Evolutionary conservation across 2,797 vertebrate species (phyloP), one percentile per base, ranked within the genome.

Genomic region (Antrozous pallidus): DNA sequence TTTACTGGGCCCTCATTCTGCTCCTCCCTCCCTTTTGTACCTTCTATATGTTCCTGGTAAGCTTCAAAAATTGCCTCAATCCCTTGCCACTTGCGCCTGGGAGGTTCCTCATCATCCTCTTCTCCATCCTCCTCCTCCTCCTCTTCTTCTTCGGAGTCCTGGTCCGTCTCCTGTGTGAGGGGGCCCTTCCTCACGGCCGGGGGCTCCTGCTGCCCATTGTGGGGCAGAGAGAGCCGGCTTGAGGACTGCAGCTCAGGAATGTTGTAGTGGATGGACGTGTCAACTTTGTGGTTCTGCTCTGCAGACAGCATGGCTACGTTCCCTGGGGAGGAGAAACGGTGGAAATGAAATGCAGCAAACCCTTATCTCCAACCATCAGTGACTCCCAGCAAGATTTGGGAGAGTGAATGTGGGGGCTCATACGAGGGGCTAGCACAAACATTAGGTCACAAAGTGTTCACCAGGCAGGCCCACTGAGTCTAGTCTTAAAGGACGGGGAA

Each of bases 51-150:
- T 96, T 99, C 99, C 98, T 99, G 99, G 98, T 99, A 99, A 88
- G 99, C 99, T 98, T 99, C 99, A 97, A 99, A 99, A 97, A 99
- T 98, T 61, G 99, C 99, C 98, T 99, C 99, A 38, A 99, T 99
- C 96, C 99, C 99, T 95, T 99, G 99, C 99, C 99, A 99, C 97
- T 98, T 99, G 96, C 98, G 98, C 91, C 98, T 95, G 74, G 98
- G 98, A 91, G 97, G 98, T 10, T 98, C 98, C 0, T 97, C 98
- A 0, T 99, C 98, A 0, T 99, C 99, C 2, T 99, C 99, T 0
- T 98, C 98, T 2, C 98, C 96, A 13, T 98, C 98, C 0, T 98
- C 98, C 0, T 98, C 98, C 0, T 98, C 98, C 0, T 98, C 96
- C 0, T 97, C 98, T 2, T 99, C 98, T 1, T 99, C 98, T 2